Percentiles rank a stretch among this genome's conserved stretches.
Evolutionary conservation across 2,797 vertebrate genomes (phyloP).

Genomic region (Pipistrellus pygmaeus): DNA sequence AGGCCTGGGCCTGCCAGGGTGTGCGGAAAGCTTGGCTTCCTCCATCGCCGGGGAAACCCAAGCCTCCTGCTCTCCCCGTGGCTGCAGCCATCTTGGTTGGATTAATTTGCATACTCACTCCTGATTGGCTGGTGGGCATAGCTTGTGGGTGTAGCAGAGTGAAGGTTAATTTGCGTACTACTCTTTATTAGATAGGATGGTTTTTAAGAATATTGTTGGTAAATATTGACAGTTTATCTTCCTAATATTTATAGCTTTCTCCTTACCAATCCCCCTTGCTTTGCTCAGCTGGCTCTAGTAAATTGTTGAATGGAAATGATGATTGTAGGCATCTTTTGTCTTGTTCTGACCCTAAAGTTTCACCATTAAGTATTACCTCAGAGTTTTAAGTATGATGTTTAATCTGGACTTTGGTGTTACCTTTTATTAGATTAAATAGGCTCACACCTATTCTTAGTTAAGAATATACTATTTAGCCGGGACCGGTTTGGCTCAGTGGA

Average conservation of each 20-base stretch:
- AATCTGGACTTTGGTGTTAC: background rate
- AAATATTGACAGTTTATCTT: background rate
- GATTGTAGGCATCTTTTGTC: background rate
- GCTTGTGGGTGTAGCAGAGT: too few species aligned
- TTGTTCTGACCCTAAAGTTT: background rate
- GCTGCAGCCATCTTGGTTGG: too few species aligned
- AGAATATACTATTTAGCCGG: background rate
- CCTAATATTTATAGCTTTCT: background rate
- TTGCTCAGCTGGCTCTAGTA: background rate
- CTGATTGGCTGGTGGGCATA: too few species aligned
- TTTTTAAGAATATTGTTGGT: background rate
- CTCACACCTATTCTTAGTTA: background rate
- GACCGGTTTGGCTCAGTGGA: too few species aligned
- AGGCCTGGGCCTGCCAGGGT: too few species aligned
- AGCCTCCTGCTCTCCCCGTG: too few species aligned
- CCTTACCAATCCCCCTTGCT: background rate
- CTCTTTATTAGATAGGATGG: background rate
- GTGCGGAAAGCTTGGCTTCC: too few species aligned
- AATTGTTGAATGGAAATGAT: background rate
- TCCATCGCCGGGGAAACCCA: too few species aligned
- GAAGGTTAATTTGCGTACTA: too few species aligned
- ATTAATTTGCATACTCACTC: too few species aligned
- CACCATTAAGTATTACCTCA: background rate
- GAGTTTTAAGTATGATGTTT: background rate
- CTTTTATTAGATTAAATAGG: background rate